Evolutionary conservation across 2,888 invertebrate species (phyloP).

Genomic region (Brachylomia viminalis): DNA sequence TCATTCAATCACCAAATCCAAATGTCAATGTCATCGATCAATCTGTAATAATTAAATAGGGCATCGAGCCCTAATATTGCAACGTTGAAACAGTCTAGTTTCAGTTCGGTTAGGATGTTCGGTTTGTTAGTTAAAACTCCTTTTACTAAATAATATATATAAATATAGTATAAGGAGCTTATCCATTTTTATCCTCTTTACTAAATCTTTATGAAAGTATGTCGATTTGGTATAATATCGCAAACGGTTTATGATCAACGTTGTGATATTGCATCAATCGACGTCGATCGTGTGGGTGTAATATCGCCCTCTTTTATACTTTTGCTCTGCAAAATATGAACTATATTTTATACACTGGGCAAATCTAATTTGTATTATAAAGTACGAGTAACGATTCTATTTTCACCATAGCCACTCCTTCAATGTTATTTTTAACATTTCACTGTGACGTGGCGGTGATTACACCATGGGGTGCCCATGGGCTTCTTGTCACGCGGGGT

Average conservation of each 20-base stretch:
- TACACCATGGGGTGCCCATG: constrained; percentile 51
- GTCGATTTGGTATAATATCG: neutral
- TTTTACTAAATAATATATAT: no score
- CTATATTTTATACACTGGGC: neutral
- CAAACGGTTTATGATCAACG: neutral
- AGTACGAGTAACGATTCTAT: constrained; percentile 32
- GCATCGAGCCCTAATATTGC: neutral
- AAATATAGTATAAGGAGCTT: neutral
- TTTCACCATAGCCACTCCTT: constrained; percentile 16
- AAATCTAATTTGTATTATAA: constrained; percentile 5
- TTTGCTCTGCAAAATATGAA: neutral
- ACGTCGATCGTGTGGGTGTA: neutral
- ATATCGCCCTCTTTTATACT: neutral
- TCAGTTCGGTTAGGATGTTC: neutral
- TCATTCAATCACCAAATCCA: neutral
- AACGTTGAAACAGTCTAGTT: neutral
- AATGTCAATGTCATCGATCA: neutral
- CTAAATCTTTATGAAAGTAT: neutral
- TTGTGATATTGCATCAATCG: neutral
- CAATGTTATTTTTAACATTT: constrained; percentile 58
- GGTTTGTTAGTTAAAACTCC: neutral
- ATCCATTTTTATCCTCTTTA: neutral
- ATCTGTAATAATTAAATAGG: neutral
- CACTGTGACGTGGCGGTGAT: constrained; percentile 48
- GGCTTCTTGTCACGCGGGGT: constrained; percentile 71